Evolutionary conservation across 2,113 vertebrate genomes (phyloP).

Genomic region (Pipra filicauda): DNA sequence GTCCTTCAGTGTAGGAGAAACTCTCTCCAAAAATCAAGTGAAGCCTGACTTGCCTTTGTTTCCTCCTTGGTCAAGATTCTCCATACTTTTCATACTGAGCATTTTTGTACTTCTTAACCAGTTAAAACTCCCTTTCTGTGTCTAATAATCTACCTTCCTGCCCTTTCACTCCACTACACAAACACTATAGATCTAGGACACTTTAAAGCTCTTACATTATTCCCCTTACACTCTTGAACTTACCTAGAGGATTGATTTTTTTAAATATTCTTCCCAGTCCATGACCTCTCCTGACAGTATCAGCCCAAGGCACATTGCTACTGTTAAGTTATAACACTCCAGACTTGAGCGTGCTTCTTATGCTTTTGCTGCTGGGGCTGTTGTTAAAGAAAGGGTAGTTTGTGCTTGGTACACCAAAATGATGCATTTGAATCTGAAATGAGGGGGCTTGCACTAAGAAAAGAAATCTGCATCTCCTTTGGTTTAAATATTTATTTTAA

Average conservation of each 20-base stretch:
- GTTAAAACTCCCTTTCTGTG: background rate
- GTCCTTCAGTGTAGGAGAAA: background rate
- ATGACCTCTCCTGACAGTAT: slow-evolving; percentile 21
- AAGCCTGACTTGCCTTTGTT: background rate
- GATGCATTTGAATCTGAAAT: background rate
- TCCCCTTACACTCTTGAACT: background rate
- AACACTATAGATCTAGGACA: background rate
- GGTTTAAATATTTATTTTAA: background rate
- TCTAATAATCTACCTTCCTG: background rate
- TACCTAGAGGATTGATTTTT: slow-evolving; percentile 3
- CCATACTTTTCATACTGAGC: background rate
- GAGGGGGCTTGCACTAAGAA: background rate
- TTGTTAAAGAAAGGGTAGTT: background rate
- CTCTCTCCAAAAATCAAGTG: background rate
- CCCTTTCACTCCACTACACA: background rate
- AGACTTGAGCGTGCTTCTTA: background rate
- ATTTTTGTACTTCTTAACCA: background rate
- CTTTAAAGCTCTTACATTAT: background rate
- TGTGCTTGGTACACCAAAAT: background rate
- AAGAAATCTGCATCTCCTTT: background rate
- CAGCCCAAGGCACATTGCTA: slow-evolving; percentile 20
- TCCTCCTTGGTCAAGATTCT: background rate
- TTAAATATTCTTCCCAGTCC: background rate
- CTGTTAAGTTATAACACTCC: slow-evolving; percentile 17
- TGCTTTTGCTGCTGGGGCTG: slow-evolving; percentile 21